Base-by-base conservation (phyloP, 2,888 invertebrate species). In the Steinernema scapterisci region DNA sequence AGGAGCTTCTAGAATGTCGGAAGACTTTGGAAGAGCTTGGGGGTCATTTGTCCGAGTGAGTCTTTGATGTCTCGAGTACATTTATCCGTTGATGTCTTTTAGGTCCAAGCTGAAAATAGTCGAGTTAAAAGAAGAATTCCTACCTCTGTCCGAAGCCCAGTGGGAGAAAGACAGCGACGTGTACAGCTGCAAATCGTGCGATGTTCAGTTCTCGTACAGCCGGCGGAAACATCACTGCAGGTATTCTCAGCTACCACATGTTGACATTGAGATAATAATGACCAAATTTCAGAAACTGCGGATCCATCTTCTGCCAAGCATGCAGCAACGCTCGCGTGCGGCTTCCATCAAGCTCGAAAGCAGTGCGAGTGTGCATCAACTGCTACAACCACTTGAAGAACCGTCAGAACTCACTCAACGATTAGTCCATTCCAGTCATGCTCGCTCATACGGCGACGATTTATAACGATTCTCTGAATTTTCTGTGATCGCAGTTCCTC, bases 141-240 rank as follows among this genome's bases (percentile, higher is more conserved):
- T 79, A n/a, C 83, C 83, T 9, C 23, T 81, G 19, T 74, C 76
- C n/a, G 63, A 63, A 19, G 78, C 75, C 6, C 75, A 78, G 63
- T 84, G 84, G 84, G 78, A 78, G 9, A 78, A 83, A 31, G 84
- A 84, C 73, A 72, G 73, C 7, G 79, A 78, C 5, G 83, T 79
- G 5, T 21, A 38, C 2, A 70, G 77, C 27, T 84, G 84, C 74
- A 75, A 75, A 19, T 63, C 71, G 7, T 84, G 84, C 70, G 48
- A 78, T 19, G 73, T 72, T 13, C 44, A 38, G 27, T 84, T 85
- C 75, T 77, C 79, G 2, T 70, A 85, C 43, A 75, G 79, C 16
- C 76, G 75, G 21, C 74, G 84, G 38, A 82, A 80, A 70, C 84
- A 84, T 74, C 84, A 84, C 73, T 84, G 84, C 78, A 76, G 84